phyloP scores from a whole-genome alignment of 1,140 invertebrate genomes.

The Nymphalis io region DNA sequence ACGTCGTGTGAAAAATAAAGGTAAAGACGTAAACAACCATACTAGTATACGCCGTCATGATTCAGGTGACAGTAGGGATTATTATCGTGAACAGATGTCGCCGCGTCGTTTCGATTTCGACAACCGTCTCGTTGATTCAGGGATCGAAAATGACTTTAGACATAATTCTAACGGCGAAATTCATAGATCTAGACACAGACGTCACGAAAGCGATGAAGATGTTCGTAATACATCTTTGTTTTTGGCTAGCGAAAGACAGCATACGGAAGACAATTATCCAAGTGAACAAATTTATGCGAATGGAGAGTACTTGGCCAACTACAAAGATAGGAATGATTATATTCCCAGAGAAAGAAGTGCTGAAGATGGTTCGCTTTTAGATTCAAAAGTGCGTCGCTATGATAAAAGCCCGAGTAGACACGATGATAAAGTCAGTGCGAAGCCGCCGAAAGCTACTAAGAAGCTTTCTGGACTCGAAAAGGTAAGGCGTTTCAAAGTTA shows the following conservation, averaged over 20 bases:
- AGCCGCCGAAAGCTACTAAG: conserved; percentile 82
- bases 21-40: conserved; percentile 71
- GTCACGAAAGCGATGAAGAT: conserved; percentile 83
- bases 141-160: conserved; percentile 89
- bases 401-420: conserved; percentile 72
- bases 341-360: conserved; percentile 82
- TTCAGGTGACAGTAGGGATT: conserved; percentile 76
- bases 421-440: conserved; percentile 79
- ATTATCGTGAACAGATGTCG: conserved; percentile 72
- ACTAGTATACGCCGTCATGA: conserved; percentile 75
- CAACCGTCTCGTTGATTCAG: conserved; percentile 86
- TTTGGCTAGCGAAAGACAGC: conserved; percentile 84
- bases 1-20: conserved; percentile 71
- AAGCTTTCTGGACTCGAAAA: conserved; percentile 85
- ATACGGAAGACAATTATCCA: conserved; percentile 82
- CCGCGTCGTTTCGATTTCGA: conserved; percentile 80
- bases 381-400: conserved; percentile 82
- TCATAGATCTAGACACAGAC: conserved; percentile 65
- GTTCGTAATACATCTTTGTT: conserved; percentile 83
- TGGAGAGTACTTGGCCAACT: conserved; percentile 62
- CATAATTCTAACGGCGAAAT: conserved; percentile 85
- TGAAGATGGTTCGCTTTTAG: conserved; percentile 83
- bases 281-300: conserved; percentile 75
- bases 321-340: conserved; percentile 80
- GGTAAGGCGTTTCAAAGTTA: conserved; percentile 59